These are phyloP conservation scores for Zenarchopterus dispar DNA, from an alignment of 2,797 vertebrate species.

Conservation along the genomic window DNA sequence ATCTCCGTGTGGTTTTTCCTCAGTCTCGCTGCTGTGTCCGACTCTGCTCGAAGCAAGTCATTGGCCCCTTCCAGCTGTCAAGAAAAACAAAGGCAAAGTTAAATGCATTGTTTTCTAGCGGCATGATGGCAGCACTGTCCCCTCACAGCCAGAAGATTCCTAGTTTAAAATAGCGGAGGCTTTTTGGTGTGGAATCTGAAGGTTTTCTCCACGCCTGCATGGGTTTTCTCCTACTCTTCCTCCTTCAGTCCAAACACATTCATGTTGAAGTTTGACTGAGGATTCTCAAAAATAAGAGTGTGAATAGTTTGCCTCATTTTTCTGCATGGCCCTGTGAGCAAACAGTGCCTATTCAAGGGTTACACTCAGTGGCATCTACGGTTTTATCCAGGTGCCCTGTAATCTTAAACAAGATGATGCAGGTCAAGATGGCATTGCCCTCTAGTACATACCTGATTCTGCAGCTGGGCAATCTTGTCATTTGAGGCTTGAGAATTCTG, in stretches of 20 bases:
- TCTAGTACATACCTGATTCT: conserved; percentile 89
- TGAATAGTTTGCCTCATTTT: no score
- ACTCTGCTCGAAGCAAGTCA: conserved; percentile 93
- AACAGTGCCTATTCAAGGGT: no score
- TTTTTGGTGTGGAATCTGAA: neutral
- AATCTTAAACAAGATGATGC: no score
- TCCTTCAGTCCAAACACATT: no score
- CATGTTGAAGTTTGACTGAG: no score
- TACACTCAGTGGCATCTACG: no score
- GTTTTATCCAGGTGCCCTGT: no score
- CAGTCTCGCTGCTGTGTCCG: conserved; percentile 92
- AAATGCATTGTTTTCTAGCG: neutral
- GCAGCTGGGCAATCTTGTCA: conserved; percentile 93
- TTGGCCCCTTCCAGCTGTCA: conserved; percentile 95
- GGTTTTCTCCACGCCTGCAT: neutral
- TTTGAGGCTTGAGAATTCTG: conserved; percentile 94
- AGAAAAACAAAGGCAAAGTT: neutral
- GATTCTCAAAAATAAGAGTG: no score
- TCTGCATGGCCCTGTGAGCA: no score
- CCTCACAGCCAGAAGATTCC: neutral
- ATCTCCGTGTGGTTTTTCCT: conserved; percentile 95
- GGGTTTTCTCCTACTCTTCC: neutral
- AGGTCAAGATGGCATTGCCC: neutral
- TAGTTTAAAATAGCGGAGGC: neutral
- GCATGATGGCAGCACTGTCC: no score